These are phyloP conservation scores for Epinotia nisella DNA, from an alignment of 2,888 invertebrate species.

Conservation along the genomic window DNA sequence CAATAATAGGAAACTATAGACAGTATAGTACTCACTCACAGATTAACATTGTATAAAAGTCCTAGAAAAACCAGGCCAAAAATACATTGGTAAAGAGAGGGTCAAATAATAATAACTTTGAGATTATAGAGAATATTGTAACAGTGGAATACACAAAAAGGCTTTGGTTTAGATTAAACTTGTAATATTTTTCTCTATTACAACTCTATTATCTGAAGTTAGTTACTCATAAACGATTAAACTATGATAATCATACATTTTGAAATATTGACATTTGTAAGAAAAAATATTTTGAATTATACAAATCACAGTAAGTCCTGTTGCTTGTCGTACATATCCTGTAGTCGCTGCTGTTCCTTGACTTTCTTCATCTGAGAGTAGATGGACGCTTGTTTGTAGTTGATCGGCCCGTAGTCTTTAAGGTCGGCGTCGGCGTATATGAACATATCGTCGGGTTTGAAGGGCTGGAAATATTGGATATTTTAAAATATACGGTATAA, in stretches of 20 bases:
- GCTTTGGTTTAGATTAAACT: no score
- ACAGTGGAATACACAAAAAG: no score
- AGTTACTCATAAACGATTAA: background rate
- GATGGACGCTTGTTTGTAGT: conserved; percentile 95
- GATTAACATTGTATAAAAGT: no score
- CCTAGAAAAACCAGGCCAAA: no score
- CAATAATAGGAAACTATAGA: no score
- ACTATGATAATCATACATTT: background rate
- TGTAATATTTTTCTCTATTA: no score
- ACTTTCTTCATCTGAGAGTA: conserved; percentile 90
- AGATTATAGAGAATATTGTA: no score
- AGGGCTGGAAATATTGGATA: conserved; percentile 86
- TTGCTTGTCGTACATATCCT: conserved; percentile 75
- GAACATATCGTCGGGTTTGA: conserved; percentile 91
- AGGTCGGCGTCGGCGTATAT: conserved; percentile 96
- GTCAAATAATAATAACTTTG: no score
- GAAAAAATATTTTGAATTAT: conserved; percentile 8
- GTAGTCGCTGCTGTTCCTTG: conserved; percentile 80
- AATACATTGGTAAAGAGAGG: no score
- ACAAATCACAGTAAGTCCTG: conserved; percentile 70
- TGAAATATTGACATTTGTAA: conserved; percentile 5
- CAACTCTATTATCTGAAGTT: background rate
- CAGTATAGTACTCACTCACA: no score
- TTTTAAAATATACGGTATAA: conserved; percentile 30
- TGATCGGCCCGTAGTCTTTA: conserved; percentile 95